Percentiles rank a stretch among this genome's conserved stretches.
These are phyloP conservation scores for Zaprionus lachaisei DNA, from an alignment of 1,140 invertebrate genomes.

Conservation along the genomic window DNA sequence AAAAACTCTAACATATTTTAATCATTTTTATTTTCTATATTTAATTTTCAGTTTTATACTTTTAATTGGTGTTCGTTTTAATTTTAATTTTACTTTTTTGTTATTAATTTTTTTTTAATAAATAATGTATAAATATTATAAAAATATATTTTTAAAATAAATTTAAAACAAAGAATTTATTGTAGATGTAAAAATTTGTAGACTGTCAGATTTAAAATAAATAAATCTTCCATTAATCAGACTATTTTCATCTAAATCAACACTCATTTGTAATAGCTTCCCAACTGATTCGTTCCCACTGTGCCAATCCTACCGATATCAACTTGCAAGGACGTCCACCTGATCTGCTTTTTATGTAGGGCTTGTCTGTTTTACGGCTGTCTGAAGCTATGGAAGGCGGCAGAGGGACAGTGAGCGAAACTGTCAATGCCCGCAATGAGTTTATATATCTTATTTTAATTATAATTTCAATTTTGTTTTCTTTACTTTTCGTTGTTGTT, in stretches of 20 bases:
- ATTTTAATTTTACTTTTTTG: too few relatives aligned
- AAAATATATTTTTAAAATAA: too few relatives aligned
- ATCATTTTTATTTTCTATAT: too few relatives aligned
- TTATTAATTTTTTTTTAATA: too few relatives aligned
- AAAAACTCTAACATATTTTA: too few relatives aligned
- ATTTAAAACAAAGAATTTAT: too few relatives aligned
- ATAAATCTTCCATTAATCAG: neutral
- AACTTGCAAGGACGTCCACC: slow-evolving; percentile 74
- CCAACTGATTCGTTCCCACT: neutral
- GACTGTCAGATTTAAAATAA: neutral
- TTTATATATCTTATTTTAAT: slow-evolving; percentile 27
- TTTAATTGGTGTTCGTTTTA: too few relatives aligned
- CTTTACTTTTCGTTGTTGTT: neutral
- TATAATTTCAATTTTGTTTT: slow-evolving; percentile 31
- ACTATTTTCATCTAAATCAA: neutral
- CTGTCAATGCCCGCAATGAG: slow-evolving; percentile 41
- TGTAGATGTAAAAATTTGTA: too few relatives aligned
- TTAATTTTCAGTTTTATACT: too few relatives aligned
- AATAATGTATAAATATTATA: too few relatives aligned
- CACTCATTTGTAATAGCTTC: neutral
- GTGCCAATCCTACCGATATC: slow-evolving; percentile 27
- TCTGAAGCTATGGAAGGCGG: neutral
- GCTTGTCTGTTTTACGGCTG: slow-evolving; percentile 45
- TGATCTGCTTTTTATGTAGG: slow-evolving; percentile 53
- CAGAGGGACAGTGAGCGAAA: neutral